Evolutionary conservation across 2,888 invertebrate species (phyloP), one percentile per base, ranked within the genome.

Genomic region (Megastigmus dorsalis): DNA sequence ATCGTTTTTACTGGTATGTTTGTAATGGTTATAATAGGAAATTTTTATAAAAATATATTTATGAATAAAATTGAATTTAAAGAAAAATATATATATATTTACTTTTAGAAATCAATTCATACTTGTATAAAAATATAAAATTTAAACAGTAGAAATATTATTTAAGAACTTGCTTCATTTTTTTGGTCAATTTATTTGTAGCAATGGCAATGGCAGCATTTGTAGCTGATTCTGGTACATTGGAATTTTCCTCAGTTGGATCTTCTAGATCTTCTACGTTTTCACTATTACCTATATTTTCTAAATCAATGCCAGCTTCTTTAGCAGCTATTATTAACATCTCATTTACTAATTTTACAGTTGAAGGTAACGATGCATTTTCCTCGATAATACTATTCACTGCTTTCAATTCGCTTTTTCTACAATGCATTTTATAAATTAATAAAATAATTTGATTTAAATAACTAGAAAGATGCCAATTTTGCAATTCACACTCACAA

Each of bases 401-500:
- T 10, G 59, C 38, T 6, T 23, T 26, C 38, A 65, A 30, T 54
- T 76, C 74, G 6, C n/a, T 26, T 23, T 69, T 72, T 48, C 72
- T 70, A 13, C 2, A 65, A 55, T 1, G 13, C 30, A 33, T 36
- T 62, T 33, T 2, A 15, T 20, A 30, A 45, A 59, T 18, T n/a
- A 52, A 66, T 30, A 18, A 50, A 15, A 13, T 54, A 33, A 18
- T 26, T 9, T 50, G 3, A 2, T 18, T 28, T n/a, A 50, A 20
- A 26, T 18, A 60, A 7, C 9, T 52, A 3, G 36, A 36, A 20
- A 23, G 9, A 33, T n/a, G n/a, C n/a, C n/a, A 15, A 33, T 13
- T 50, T 23, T 36, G 43, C 15, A 59, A 9, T 18, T 69, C 15
- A 23, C 36, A 73, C 79, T 82, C 67, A 80, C 82, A 82, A 74